phyloP scores from a whole-genome alignment of 2,888 invertebrate species.

The Neria commutata region DNA sequence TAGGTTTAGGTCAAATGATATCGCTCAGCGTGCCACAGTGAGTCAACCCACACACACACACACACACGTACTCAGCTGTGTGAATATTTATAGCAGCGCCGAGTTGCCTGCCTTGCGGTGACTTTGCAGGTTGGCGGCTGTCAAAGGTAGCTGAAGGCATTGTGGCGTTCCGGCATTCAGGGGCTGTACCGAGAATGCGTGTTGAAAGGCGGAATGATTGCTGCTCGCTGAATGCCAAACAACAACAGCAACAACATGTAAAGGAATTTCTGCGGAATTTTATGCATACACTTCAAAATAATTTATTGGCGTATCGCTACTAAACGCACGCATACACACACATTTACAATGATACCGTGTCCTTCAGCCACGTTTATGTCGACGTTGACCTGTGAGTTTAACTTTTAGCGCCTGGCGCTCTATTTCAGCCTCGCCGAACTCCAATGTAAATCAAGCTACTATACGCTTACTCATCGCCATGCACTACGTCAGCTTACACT shows the following conservation, averaged over 20 bases:
- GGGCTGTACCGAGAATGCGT: constrained; percentile 34
- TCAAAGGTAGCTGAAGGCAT: no score
- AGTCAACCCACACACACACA: constrained; percentile 17
- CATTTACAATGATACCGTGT: no score
- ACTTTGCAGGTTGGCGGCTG: no score
- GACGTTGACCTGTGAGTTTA: constrained; percentile 33
- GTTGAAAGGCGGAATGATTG: constrained; percentile 40
- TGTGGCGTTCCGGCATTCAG: constrained; percentile 16
- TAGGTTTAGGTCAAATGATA: constrained; percentile 57
- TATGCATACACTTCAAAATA: constrained; percentile 47
- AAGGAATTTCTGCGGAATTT: constrained; percentile 41
- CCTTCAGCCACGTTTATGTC: no score
- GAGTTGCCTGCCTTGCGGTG: no score
- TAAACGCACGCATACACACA: neutral
- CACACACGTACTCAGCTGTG: constrained; percentile 4
- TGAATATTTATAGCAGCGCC: constrained; percentile 10
- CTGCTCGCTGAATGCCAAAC: no score
- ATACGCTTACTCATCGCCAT: no score
- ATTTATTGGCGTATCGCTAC: constrained; percentile 43
- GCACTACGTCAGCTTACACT: constrained; percentile 36
- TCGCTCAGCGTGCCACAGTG: constrained; percentile 32
- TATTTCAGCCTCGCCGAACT: no score
- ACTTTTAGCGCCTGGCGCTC: no score
- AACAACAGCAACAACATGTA: no score
- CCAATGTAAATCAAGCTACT: no score